These are phyloP conservation scores for Unio pictorum DNA, from an alignment of 2,888 invertebrate genomes.

Conservation along the genomic window DNA sequence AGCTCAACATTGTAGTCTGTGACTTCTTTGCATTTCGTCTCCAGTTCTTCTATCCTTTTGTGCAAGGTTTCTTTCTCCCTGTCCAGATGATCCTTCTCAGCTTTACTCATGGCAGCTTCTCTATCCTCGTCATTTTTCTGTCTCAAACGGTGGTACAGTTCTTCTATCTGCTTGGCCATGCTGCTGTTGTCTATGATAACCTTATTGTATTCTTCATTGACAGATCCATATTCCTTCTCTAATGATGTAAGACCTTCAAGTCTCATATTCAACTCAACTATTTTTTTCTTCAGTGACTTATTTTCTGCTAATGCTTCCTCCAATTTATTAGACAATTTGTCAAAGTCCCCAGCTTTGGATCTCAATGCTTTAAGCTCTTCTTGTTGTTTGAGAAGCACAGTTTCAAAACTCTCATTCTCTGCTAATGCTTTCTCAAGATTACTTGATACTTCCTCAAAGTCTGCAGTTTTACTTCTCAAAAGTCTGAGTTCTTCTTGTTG, in stretches of 20 bases:
- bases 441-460: too few species aligned
- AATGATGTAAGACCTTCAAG: slow-evolving; percentile 38
- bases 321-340: background rate
- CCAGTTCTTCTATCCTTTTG: slow-evolving; percentile 53
- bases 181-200: slow-evolving; percentile 59
- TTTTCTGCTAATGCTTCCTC: slow-evolving; percentile 14
- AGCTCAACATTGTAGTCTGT: slow-evolving; percentile 46
- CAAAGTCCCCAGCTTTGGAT: too few species aligned
- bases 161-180: slow-evolving; percentile 63
- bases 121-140: slow-evolving; percentile 29
- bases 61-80: slow-evolving; percentile 49
- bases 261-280: slow-evolving; percentile 28
- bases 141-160: slow-evolving; percentile 56
- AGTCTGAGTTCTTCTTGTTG: too few species aligned
- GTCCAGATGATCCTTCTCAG: slow-evolving; percentile 49
- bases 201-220: slow-evolving; percentile 60
- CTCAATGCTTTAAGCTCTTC: too few species aligned
- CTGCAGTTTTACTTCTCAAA: too few species aligned
- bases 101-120: slow-evolving; percentile 34
- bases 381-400: too few species aligned
- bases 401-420: too few species aligned
- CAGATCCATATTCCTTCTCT: slow-evolving; percentile 52
- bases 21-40: slow-evolving; percentile 38
- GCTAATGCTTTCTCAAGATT: too few species aligned
- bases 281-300: slow-evolving; percentile 25